Evolutionary conservation across 2,888 invertebrate species (phyloP), one percentile per base, ranked within the genome.

Genomic region (Globia sparganii): DNA sequence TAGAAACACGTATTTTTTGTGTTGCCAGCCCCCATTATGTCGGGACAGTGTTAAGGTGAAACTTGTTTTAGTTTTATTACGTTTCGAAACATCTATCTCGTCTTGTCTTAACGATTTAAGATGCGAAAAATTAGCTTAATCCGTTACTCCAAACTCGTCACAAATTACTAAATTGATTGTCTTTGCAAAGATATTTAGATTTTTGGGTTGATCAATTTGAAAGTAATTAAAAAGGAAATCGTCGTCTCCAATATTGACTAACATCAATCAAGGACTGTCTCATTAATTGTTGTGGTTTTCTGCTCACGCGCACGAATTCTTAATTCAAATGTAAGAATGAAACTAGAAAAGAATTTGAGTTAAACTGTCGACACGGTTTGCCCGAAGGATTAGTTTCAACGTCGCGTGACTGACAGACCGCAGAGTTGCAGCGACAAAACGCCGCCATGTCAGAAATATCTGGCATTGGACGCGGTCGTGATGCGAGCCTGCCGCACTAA

Each of bases 341-440:
- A 70, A 70, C 65, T 72, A 78, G 81, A 84, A 83, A 75, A 86
- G 72, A 83, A 86, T 87, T 86, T 75, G 67, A 81, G 75, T 74
- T 75, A 74, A 71, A 73, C 74, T 66, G 70, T 80, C 77, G 88
- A 80, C 78, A 81, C 77, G 66, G 80, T 83, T 80, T 65, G 72
- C 75, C 86, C 75, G 78, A 69, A 86, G 81, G 81, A 85, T 84
- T 84, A 79, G 75, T 87, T 84, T 72, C 76, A 86, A 70, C 75
- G 75, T 86, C 71, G 86, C 87, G 87, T 87, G 87, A 87, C 84
- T 86, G 84, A 70, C 84, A 85, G 79, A 90, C 87, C 90, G 87
- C 90, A 88, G 85, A 84, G 78, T 87, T 88, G 86, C 90, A 89
- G 75, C 83, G 86, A 87, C 88, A 87, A 90, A 85, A 85, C 66